Conservation (phyloP, 1,140 invertebrate species). For the Drosophila obscura region DNA sequence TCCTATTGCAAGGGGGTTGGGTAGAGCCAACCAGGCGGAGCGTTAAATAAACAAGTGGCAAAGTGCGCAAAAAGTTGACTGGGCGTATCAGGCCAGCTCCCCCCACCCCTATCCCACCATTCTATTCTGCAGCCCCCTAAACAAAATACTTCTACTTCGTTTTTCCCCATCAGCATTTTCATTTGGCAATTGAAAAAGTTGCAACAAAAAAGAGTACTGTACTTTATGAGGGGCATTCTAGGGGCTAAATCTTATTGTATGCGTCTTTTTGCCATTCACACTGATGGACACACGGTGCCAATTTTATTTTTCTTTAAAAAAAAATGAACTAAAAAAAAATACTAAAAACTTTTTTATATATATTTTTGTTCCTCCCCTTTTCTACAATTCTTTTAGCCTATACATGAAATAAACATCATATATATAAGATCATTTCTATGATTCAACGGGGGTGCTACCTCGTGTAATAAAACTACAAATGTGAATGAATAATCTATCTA, state of each 20-base stretch:
- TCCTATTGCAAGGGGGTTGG: conserved; percentile 16
- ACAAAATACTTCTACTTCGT: neutral
- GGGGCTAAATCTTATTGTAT: too few relatives aligned
- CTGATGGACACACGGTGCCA: too few relatives aligned
- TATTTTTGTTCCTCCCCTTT: too few relatives aligned
- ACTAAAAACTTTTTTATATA: too few relatives aligned
- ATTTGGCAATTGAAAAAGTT: conserved; percentile 70
- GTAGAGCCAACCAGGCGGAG: conserved; percentile 62
- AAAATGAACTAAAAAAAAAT: too few relatives aligned
- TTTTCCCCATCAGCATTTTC: conserved; percentile 42
- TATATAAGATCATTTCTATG: too few relatives aligned
- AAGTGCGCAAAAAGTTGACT: conserved; percentile 70
- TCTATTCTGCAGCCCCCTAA: neutral
- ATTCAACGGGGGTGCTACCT: too few relatives aligned
- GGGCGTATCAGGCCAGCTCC: conserved; percentile 9
- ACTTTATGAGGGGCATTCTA: too few relatives aligned
- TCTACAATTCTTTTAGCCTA: too few relatives aligned
- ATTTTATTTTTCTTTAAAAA: too few relatives aligned
- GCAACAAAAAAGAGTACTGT: neutral
- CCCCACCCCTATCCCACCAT: neutral
- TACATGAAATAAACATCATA: too few relatives aligned
- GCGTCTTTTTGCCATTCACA: too few relatives aligned
- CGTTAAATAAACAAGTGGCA: conserved; percentile 79
- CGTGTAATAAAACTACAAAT: conserved; percentile 4
- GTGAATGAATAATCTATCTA: conserved; percentile 1